Evolutionary conservation across 2,797 vertebrate species (phyloP).

Genomic region (Pelodytes ibericus): DNA sequence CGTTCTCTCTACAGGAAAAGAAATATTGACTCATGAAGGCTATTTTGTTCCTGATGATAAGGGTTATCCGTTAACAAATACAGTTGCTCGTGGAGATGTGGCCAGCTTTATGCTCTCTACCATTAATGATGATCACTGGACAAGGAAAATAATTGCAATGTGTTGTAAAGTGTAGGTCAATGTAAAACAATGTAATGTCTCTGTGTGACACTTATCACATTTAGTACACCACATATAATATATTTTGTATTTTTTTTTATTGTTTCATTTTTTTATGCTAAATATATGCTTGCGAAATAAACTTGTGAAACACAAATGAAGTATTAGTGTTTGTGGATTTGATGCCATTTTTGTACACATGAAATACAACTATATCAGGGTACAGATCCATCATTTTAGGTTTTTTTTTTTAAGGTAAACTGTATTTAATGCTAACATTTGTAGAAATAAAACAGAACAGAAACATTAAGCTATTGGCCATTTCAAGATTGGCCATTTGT

Average conservation of each 20-base stretch:
- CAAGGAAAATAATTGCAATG: slow-evolving; percentile 73
- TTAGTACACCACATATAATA: background rate
- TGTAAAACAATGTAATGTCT: background rate
- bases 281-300: background rate
- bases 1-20: slow-evolving; percentile 64
- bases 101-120: slow-evolving; percentile 76
- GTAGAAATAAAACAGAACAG: no score
- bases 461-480: no score
- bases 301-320: no score
- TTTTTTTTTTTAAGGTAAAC: no score
- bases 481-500: no score
- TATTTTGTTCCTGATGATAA: slow-evolving; percentile 72
- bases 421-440: no score
- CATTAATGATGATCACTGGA: slow-evolving; percentile 72
- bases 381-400: no score
- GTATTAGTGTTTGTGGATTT: no score
- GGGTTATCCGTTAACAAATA: slow-evolving; percentile 58
- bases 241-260: background rate
- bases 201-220: no score
- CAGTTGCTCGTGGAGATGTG: slow-evolving; percentile 70
- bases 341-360: no score
- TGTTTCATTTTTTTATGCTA: background rate
- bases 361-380: no score
- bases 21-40: slow-evolving; percentile 74
- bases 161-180: slow-evolving; percentile 11